Conservation (phyloP, 2,888 invertebrate genomes). For the Nebria brevicollis region DNA sequence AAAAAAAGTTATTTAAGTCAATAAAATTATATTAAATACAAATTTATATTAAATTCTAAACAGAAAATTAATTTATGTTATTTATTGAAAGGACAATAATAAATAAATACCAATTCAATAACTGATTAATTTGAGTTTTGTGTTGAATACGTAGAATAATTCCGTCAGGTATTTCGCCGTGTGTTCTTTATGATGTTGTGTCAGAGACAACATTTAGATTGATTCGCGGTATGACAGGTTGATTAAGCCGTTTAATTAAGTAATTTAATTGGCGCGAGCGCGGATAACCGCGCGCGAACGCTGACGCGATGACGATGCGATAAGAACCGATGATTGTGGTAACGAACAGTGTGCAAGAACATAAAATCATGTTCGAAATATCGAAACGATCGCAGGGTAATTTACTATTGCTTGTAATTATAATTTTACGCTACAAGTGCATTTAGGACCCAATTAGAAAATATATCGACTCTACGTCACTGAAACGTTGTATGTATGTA, state of each 20-base stretch:
- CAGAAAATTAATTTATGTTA: too few species aligned
- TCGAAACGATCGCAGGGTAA: too few species aligned
- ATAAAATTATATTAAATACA: too few species aligned
- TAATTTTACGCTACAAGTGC: too few species aligned
- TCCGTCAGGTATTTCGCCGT: not conserved
- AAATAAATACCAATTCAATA: not conserved
- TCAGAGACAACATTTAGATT: conserved; percentile 53
- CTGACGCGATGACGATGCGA: conserved; percentile 35
- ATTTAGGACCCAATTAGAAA: not conserved
- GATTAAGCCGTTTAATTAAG: conserved; percentile 70
- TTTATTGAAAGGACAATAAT: too few species aligned
- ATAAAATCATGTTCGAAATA: not conserved
- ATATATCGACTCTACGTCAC: conserved; percentile 21
- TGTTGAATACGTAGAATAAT: not conserved
- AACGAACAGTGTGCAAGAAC: conserved; percentile 2
- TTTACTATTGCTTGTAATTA: too few species aligned
- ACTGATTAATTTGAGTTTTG: not conserved
- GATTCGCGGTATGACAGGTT: conserved; percentile 66
- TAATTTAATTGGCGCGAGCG: conserved; percentile 66
- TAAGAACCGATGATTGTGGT: conserved; percentile 16
- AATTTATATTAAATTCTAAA: too few species aligned
- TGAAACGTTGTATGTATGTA: not conserved
- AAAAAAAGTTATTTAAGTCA: too few species aligned
- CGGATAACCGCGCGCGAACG: conserved; percentile 53
- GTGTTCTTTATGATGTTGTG: not conserved